Base-by-base conservation (phyloP, 2,888 invertebrate species). In the Plemyria rubiginata region DNA sequence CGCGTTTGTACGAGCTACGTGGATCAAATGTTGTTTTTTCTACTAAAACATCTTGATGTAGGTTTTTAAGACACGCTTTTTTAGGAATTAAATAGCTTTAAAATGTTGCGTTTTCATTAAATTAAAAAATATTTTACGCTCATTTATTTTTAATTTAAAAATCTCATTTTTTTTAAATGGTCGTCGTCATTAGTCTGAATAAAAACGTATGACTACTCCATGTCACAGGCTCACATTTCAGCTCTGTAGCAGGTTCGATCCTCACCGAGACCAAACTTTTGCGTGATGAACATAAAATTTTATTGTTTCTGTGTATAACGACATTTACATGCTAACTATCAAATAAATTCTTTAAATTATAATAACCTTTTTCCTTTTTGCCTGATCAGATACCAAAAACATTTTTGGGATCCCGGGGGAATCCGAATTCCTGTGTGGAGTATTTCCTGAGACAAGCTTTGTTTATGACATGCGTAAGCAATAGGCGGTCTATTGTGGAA, bases 1-100 rank as follows among this genome's bases (percentile, higher is more conserved):
- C 80, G 79, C 74, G 79, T 73, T 60, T 51, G 43, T 46, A 36
- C 50, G 45, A 60, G 40, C 65, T 53, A 62, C 62, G 70, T 6
- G 67, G 58, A 64, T 73, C 70, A 50, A 54, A 67, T 73, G 69
- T 55, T 55, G 69, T 66, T 65, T 65, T 71, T 51, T 55, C 16
- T 29, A 43, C 11, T 16, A 48, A 46, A 38, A 55, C n/a, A 55
- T 11, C 22, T 55, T 49, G 55, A 48, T 54, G 29, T 32, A 28
- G 48, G 48, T 55, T 55, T 29, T 49, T 40, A 7, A 22, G 32
- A 54, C 54, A 54, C 13, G 15, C 32, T 45, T 45, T 54, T 54
- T 54, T 22, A 22, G 11, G 3, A 46, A 22, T 22, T n/a, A 13
- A 41, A 41, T n/a, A 13, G 6, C 7, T 13, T 41, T 41, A n/a